Evolutionary conservation across 2,888 invertebrate genomes (phyloP).

Genomic region (Campoplex capitator): DNA sequence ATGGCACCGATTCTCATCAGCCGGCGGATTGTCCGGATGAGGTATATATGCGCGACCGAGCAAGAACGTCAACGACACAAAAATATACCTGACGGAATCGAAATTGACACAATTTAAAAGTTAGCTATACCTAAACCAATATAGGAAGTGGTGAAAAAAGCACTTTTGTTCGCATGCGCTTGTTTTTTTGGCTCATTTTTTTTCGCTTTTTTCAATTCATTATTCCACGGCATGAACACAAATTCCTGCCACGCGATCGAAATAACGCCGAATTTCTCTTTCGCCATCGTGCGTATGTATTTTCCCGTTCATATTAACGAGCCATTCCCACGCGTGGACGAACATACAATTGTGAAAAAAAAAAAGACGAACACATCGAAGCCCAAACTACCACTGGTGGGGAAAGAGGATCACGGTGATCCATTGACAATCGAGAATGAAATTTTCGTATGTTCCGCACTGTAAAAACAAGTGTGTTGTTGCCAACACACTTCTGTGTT

Average conservation of each 20-base stretch:
- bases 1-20: conserved; percentile 38
- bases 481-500: neutral
- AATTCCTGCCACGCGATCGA: conserved; percentile 19
- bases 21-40: conserved; percentile 33
- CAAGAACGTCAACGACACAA: conserved; percentile 18
- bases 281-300: neutral
- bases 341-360: neutral
- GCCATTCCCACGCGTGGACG: conserved; percentile 43
- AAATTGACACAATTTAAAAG: conserved; percentile 42
- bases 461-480: too few relatives aligned
- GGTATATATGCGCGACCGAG: neutral
- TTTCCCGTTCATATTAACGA: conserved; percentile 4
- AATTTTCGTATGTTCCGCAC: conserved; percentile 59
- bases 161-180: neutral
- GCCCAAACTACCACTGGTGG: conserved; percentile 64
- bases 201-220: neutral
- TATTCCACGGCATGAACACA: neutral
- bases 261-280: conserved; percentile 27
- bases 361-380: conserved; percentile 50
- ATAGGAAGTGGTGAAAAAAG: neutral
- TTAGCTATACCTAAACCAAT: neutral
- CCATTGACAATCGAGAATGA: conserved; percentile 65
- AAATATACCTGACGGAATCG: conserved; percentile 24
- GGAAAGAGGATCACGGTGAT: conserved; percentile 75
- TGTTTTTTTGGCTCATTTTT: neutral